These are phyloP conservation scores for Ferdinandea cuprea DNA, from an alignment of 2,888 invertebrate genomes.

Conservation along the genomic window DNA sequence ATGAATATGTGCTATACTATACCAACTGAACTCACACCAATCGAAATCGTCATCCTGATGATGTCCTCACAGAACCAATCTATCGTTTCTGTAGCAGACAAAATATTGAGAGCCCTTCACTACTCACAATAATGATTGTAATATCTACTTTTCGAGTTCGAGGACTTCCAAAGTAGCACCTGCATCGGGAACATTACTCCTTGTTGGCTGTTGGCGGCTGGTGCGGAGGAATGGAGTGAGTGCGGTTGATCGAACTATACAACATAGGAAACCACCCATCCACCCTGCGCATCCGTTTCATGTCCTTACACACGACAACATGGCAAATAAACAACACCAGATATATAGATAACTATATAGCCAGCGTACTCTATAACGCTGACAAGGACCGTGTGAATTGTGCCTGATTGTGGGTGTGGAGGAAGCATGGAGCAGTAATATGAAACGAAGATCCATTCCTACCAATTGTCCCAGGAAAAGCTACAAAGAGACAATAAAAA, in stretches of 20 bases:
- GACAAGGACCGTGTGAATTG: conserved; percentile 70
- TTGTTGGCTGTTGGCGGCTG: too few species aligned
- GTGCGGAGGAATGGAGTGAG: neutral
- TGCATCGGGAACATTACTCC: conserved; percentile 62
- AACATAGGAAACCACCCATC: conserved; percentile 34
- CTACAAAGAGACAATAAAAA: conserved; percentile 50
- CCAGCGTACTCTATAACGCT: conserved; percentile 26
- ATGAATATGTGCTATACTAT: conserved; percentile 18
- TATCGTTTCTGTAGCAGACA: conserved; percentile 73
- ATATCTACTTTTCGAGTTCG: conserved; percentile 73
- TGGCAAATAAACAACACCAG: conserved; percentile 68
- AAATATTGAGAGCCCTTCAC: conserved; percentile 72
- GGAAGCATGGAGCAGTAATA: conserved; percentile 56
- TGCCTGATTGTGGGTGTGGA: conserved; percentile 57
- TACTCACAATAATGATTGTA: conserved; percentile 73
- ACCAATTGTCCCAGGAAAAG: conserved; percentile 62
- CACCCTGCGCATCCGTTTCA: conserved; percentile 40
- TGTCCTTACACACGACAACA: conserved; percentile 72
- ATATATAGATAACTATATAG: conserved; percentile 38
- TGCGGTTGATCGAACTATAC: conserved; percentile 24
- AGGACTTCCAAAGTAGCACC: conserved; percentile 73
- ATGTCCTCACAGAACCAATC: conserved; percentile 54
- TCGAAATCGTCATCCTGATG: conserved; percentile 24
- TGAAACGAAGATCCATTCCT: conserved; percentile 48
- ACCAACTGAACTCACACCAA: conserved; percentile 1